phyloP scores from a whole-genome alignment of 92 coral and sea anemone genomes.

The Hydrozoanthus gracilis region DNA sequence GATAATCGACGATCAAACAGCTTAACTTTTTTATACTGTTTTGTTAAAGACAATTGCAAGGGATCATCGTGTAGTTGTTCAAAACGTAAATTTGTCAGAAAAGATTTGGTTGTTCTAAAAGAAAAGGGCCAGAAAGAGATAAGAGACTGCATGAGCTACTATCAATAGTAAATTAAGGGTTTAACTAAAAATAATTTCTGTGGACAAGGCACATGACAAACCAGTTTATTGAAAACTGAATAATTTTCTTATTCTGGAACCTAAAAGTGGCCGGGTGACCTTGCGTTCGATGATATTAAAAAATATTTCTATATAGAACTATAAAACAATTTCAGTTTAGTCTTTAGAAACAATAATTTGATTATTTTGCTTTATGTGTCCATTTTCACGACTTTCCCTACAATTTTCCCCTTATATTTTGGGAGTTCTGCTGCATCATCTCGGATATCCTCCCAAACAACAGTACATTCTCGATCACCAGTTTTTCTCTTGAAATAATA shows the following conservation, averaged over 20 bases:
- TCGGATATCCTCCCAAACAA: conserved; percentile 88
- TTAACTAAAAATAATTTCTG: neutral
- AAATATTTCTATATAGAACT: conserved; percentile 67
- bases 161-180: too few species aligned
- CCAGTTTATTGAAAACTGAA: conserved; percentile 61
- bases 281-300: conserved; percentile 74
- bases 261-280: conserved; percentile 77
- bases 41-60: too few species aligned
- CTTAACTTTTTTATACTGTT: too few species aligned
- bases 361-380: conserved; percentile 59
- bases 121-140: too few species aligned
- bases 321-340: conserved; percentile 87
- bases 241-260: conserved; percentile 91
- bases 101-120: too few species aligned
- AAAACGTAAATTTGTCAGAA: too few species aligned
- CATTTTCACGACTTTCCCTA: conserved; percentile 91
- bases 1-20: too few species aligned
- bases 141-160: too few species aligned
- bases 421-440: conserved; percentile 80
- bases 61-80: too few species aligned
- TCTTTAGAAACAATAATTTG: conserved; percentile 75
- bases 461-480: conserved; percentile 83
- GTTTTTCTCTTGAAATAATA: conserved; percentile 88
- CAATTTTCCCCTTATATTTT: conserved; percentile 81
- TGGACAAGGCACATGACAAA: neutral